A percentile compares a stretch with the other conserved stretches of the same genome.
These are phyloP conservation scores for Xanthia icteritia DNA, from an alignment of 2,888 invertebrate genomes.

Conservation along the genomic window DNA sequence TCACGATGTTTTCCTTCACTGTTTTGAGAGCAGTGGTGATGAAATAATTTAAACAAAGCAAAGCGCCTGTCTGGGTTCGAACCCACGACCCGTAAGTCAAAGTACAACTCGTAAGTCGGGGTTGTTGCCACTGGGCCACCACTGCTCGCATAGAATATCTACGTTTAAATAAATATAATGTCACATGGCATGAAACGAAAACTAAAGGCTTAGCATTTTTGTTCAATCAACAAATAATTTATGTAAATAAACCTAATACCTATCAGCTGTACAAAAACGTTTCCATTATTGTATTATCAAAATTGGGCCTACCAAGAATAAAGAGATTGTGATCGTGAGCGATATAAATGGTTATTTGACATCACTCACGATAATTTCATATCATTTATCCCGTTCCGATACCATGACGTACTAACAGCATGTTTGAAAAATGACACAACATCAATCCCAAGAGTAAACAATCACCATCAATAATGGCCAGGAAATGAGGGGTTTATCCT, in stretches of 20 bases:
- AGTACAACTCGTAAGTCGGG: too few species aligned
- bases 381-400: slow-evolving; percentile 17
- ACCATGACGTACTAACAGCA: slow-evolving; percentile 13
- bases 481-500: slow-evolving; percentile 68
- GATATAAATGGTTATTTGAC: not conserved
- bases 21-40: too few species aligned
- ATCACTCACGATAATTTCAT: slow-evolving; percentile 13
- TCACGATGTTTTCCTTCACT: too few species aligned
- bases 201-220: not conserved
- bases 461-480: slow-evolving; percentile 65
- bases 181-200: not conserved
- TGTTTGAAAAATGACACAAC: slow-evolving; percentile 65
- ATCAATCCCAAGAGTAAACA: slow-evolving; percentile 48
- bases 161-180: not conserved
- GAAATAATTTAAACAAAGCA: too few species aligned
- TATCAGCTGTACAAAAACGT: not conserved
- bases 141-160: too few species aligned
- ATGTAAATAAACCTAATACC: not conserved
- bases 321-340: not conserved
- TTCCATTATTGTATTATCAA: not conserved
- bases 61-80: too few species aligned
- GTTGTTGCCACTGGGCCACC: too few species aligned
- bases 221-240: not conserved
- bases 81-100: too few species aligned
- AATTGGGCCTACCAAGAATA: not conserved